Evolutionary conservation across 2,888 invertebrate genomes (phyloP).

Genomic region (Acanthacorydalis orientalis): DNA sequence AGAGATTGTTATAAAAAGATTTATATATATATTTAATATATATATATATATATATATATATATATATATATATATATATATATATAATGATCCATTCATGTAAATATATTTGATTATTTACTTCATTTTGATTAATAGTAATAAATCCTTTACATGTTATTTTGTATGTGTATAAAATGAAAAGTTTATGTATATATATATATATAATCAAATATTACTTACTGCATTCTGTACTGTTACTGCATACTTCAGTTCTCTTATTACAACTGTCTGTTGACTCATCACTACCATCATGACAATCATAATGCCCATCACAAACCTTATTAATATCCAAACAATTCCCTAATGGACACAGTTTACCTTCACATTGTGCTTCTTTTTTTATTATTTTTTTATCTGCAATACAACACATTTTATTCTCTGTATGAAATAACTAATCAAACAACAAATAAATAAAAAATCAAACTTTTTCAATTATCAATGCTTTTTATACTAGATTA

Average conservation of each 20-base stretch:
- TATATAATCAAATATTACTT: constrained; percentile 3
- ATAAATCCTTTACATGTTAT: too few relatives aligned
- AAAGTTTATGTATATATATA: background rate
- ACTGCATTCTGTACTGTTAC: constrained; percentile 8
- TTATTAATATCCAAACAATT: constrained; percentile 39
- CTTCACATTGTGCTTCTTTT: constrained; percentile 29
- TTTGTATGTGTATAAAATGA: background rate
- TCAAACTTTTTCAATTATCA: too few relatives aligned
- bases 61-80: too few relatives aligned
- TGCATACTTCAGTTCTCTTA: constrained; percentile 16
- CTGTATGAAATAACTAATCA: too few relatives aligned
- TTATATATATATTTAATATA: too few relatives aligned
- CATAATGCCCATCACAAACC: constrained; percentile 47
- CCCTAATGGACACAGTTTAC: constrained; percentile 51
- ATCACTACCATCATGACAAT: constrained; percentile 55
- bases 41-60: too few relatives aligned
- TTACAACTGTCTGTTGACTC: constrained; percentile 36
- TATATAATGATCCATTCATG: too few relatives aligned
- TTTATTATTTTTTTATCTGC: background rate
- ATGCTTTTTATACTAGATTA: too few relatives aligned
- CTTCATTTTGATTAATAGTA: too few relatives aligned
- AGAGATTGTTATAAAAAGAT: too few relatives aligned
- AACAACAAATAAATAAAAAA: too few relatives aligned
- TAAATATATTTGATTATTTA: too few relatives aligned
- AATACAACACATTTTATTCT: background rate